Evolutionary conservation across 2,113 vertebrate species (phyloP).

Genomic region (Archocentrus centrarchus): DNA sequence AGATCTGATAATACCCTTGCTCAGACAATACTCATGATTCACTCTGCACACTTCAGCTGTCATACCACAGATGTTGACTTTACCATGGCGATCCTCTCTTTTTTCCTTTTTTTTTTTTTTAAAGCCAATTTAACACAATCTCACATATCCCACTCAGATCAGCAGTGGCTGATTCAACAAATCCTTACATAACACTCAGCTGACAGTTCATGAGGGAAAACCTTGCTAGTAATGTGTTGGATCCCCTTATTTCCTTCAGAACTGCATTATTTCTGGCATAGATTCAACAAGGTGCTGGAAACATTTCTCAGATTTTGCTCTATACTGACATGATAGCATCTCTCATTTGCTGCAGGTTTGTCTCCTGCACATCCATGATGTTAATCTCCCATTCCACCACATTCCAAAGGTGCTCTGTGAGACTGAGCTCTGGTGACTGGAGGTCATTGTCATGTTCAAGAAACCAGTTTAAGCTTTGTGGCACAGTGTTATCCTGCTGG

Average conservation of each 20-base stretch:
- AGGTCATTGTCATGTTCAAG: too few species aligned
- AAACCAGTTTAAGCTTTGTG: too few species aligned
- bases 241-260: neutral
- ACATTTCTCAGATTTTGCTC: neutral
- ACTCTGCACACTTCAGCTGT: neutral
- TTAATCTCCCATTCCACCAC: neutral
- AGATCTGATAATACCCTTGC: neutral
- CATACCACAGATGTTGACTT: neutral
- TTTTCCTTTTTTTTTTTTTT: too few species aligned
- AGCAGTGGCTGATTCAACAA: neutral
- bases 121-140: neutral
- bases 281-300: too few species aligned
- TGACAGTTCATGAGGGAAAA: neutral
- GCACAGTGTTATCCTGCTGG: too few species aligned
- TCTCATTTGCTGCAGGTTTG: neutral
- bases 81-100: neutral
- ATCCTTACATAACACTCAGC: neutral
- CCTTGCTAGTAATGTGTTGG: neutral
- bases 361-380: neutral
- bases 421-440: too few species aligned
- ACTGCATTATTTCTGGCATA: fast-evolving
- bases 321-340: neutral
- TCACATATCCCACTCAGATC: neutral
- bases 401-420: neutral
- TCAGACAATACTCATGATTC: neutral